Evolutionary conservation across 35 echinoderm and acorn worm species (phyloP), one percentile per base, ranked within the genome.

Genomic region (Eucidaris tribuloides): DNA sequence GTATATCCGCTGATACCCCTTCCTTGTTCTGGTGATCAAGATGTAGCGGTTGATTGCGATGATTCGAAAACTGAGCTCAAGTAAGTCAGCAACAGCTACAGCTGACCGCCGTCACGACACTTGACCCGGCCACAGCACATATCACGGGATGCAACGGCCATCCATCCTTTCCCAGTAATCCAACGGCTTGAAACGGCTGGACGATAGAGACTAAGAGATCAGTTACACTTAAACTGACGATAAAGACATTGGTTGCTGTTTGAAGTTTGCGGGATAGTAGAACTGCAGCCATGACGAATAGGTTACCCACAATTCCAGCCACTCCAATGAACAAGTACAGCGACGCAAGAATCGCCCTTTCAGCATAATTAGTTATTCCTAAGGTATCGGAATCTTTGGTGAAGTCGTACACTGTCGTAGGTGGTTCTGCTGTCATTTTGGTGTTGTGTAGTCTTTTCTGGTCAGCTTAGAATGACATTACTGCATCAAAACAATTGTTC

Each of bases 41-140:
- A 87, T 15, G 44, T 30, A 76, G 15, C 82, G 29, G 24, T 71
- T 72, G 27, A 85, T 29, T 2, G 62, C 62, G 5, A 85, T 85
- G 18, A 46, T 18, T 18, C 63, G 30, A 15, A 85, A 22, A 50
- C 38, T 72, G 23, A 41, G n/a, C n/a, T n/a, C n/a, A n/a, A n/a
- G n/a, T 70, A 4, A 85, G 34, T n/a, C n/a, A n/a, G n/a, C n/a
- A n/a, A n/a, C n/a, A n/a, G 65, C 82, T 85, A 56, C 62, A 70
- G 7, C 62, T 46, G 28, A 85, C 43, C 29, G 41, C 71, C 0
- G 42, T 30, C 6, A 70, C 37, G 17, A 71, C 62, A 11, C 36
- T 38, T 9, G 6, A 41, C 37, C 45, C 62, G 0, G 48, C 63
- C 17, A 74, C 19, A 23, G 39, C 18, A 49, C 82, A 85, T 14